phyloP scores from a whole-genome alignment of 2,113 vertebrate species.

The Microtus montanus region DNA sequence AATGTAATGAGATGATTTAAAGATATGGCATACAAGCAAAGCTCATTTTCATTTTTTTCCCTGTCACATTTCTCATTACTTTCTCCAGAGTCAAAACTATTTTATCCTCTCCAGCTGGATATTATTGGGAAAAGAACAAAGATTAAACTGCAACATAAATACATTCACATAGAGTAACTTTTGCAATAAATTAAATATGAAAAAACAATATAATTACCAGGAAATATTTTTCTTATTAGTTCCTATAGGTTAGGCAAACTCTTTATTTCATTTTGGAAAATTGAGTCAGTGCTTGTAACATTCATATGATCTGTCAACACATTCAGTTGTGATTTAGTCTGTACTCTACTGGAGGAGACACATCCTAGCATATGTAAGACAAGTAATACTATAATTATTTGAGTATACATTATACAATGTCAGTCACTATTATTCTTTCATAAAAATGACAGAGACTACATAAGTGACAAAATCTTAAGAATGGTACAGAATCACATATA shows the following conservation, averaged over 20 bases:
- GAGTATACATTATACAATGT: background rate
- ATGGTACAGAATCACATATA: background rate
- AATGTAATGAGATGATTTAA: conserved; percentile 62
- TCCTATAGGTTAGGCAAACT: background rate
- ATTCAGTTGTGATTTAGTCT: background rate
- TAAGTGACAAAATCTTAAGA: background rate
- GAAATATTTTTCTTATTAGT: background rate
- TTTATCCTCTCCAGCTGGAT: conserved; percentile 12
- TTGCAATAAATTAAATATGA: background rate
- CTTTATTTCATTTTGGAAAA: conserved; percentile 1
- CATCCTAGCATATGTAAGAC: background rate
- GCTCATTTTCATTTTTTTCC: conserved; percentile 25
- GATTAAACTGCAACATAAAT: background rate
- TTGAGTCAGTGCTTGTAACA: background rate
- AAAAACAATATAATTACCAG: background rate
- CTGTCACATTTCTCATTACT: conserved; percentile 4
- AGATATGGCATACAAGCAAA: conserved; percentile 46
- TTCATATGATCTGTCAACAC: background rate
- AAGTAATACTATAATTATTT: background rate
- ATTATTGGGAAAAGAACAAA: background rate
- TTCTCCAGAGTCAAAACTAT: conserved; percentile 5
- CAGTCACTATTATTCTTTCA: background rate
- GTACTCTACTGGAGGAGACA: background rate
- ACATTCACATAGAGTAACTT: background rate
- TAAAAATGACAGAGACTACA: background rate